Evolutionary conservation across 2,888 invertebrate species (phyloP), one percentile per base, ranked within the genome.

Genomic region (Melieria omissa): DNA sequence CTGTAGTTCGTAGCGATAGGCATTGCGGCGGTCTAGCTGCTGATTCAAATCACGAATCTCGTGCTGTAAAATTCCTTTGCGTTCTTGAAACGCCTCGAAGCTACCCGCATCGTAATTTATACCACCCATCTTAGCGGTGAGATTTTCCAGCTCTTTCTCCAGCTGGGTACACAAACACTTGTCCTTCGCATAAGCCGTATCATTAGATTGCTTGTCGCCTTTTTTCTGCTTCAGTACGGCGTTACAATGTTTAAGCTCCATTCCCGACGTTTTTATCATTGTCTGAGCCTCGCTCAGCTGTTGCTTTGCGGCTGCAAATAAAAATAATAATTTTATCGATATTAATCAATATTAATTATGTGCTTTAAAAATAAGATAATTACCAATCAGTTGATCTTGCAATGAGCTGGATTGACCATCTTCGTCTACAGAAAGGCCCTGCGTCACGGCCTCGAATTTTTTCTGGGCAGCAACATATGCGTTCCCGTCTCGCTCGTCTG

Each of bases 301-400:
- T 78, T 93, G 91, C 83, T 95, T 93, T 0, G 94, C 93, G 81
- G 90, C 94, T 94, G 44, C 0, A 49, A 14, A 44, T 3, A 29
- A 29, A 47, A 14, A 9, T 10, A 4, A 52, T 52, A n/a, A 52
- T n/a, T 52, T 10, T 3, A 49, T 52, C n/a, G 0, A 42, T 52
- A n/a, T 10, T 14, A 16, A 4, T 46, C 7, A 2, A 5, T 57
- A 3, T 41, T 29, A 5, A 12, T 9, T 46, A 9, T 42, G 14
- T 5, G n/a, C 9, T 42, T 12, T 10, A 41, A 4, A 49, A 58
- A 16, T 29, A 45, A 5, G 4, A 6, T 55, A 80, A 85, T 81
- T 82, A 93, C 93, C 91, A 85, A 96, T 96, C 29, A 98, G 89
- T 84, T 97, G 97, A 77, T 96, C 95, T 83, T 95, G 95, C 68